Evolutionary conservation across 1,140 invertebrate genomes (phyloP).

Genomic region (Tetraneura akinire): DNA sequence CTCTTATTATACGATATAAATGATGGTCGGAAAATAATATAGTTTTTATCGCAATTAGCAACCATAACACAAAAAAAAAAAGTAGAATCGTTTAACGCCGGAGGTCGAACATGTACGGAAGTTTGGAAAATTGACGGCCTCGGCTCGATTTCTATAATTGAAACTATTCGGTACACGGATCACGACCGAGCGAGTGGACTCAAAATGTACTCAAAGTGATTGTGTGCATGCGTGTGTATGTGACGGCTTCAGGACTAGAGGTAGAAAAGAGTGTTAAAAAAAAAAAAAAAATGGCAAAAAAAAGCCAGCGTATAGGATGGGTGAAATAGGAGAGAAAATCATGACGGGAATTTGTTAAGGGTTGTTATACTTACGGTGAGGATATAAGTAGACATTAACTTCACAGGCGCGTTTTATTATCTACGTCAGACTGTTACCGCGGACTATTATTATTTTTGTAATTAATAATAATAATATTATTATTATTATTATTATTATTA

Average conservation of each 20-base stretch:
- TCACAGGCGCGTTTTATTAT: neutral
- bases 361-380: neutral
- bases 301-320: neutral
- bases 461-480: too few species aligned
- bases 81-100: too few species aligned
- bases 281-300: neutral
- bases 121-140: constrained; percentile 21
- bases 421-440: neutral
- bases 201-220: constrained; percentile 37
- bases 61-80: too few species aligned
- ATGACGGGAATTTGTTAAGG: constrained; percentile 42
- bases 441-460: neutral
- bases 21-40: too few species aligned
- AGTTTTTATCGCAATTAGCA: too few species aligned
- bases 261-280: constrained; percentile 27
- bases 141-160: constrained; percentile 38
- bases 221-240: neutral
- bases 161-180: constrained; percentile 32
- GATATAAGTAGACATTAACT: neutral
- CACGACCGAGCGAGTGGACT: constrained; percentile 3
- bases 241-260: neutral
- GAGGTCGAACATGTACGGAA: neutral
- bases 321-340: neutral
- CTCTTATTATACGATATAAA: too few species aligned
- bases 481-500: too few species aligned